A percentile compares a stretch with the other conserved stretches of the same genome.
These are phyloP conservation scores for Luperina nickerlii DNA, from an alignment of 2,888 invertebrate genomes.

Conservation along the genomic window DNA sequence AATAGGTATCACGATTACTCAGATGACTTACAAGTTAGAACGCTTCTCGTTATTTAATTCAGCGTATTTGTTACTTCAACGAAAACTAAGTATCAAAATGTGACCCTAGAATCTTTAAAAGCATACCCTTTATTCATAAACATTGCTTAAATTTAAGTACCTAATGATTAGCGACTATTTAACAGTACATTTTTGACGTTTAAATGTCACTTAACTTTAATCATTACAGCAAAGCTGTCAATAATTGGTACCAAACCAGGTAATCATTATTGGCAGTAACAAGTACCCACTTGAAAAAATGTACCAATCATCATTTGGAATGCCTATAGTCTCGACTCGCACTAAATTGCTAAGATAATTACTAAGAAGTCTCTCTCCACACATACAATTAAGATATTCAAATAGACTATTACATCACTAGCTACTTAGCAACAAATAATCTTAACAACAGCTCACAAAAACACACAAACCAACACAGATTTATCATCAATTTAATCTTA, in stretches of 20 bases:
- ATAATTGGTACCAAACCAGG: background rate
- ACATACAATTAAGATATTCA: constrained; percentile 27
- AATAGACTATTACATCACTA: constrained; percentile 45
- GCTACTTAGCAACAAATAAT: constrained; percentile 50
- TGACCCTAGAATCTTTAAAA: background rate
- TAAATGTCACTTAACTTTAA: background rate
- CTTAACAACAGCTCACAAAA: constrained; percentile 53
- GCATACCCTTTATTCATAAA: background rate
- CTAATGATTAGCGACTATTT: background rate
- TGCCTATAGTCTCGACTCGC: background rate
- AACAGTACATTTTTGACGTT: background rate
- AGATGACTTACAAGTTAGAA: background rate
- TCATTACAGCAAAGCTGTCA: background rate
- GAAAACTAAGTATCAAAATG: background rate
- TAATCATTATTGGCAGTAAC: background rate
- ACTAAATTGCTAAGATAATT: background rate
- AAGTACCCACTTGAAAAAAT: background rate
- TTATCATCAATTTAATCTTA: constrained; percentile 71
- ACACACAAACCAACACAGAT: constrained; percentile 61
- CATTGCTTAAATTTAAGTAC: background rate
- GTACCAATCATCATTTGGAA: background rate
- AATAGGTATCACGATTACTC: background rate
- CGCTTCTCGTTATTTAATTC: background rate
- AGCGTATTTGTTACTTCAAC: background rate
- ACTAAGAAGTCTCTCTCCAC: background rate